Percentiles rank a stretch among this genome's conserved stretches.
These are phyloP conservation scores for Pseudachorutes palmiensis DNA, from an alignment of 1,140 invertebrate species.

Conservation along the genomic window DNA sequence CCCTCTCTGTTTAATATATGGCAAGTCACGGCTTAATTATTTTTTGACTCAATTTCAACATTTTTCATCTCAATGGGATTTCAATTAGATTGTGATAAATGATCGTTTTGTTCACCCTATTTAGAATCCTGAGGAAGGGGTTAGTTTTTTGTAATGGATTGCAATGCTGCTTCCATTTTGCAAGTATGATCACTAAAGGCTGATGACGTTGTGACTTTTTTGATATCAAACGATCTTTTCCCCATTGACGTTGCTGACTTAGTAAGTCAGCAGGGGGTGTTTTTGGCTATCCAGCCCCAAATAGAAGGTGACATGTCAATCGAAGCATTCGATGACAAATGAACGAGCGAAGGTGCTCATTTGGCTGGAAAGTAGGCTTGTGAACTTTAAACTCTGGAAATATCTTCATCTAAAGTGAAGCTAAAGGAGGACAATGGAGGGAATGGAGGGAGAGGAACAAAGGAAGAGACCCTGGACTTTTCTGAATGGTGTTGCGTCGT, in stretches of 20 bases:
- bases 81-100: background rate
- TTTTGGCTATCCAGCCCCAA: constrained; percentile 11
- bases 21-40: constrained; percentile 9
- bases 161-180: too few species aligned
- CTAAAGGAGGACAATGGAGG: too few species aligned
- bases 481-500: background rate
- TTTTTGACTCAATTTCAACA: background rate
- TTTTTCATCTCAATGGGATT: background rate
- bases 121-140: too few species aligned
- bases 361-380: background rate
- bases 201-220: too few species aligned
- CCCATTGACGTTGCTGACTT: background rate
- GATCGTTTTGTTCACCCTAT: too few species aligned
- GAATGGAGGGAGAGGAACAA: background rate
- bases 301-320: constrained; percentile 24
- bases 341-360: constrained; percentile 12
- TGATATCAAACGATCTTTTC: too few species aligned
- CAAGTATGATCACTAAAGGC: too few species aligned
- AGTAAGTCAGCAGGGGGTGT: background rate
- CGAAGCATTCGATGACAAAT: constrained; percentile 26
- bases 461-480: constrained; percentile 14
- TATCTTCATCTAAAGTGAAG: too few species aligned
- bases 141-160: too few species aligned
- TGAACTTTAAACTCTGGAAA: constrained; percentile 9
- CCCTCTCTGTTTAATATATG: background rate